Evolutionary conservation across 2,888 invertebrate genomes (phyloP), one percentile per base, ranked within the genome.

Genomic region (Caenorhabditis zanzibari): DNA sequence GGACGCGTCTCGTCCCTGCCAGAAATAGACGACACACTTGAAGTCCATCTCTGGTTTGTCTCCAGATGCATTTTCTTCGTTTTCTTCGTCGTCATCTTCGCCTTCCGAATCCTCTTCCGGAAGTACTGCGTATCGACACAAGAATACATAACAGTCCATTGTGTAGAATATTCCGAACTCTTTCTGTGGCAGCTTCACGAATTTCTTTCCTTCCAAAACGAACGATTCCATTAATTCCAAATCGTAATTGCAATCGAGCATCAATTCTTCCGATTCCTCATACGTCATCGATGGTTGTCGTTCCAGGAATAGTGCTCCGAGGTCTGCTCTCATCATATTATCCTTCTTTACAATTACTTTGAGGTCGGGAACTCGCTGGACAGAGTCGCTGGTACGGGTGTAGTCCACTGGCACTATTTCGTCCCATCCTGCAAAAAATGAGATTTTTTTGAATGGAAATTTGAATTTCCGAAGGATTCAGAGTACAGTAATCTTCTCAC

Each of bases 371-470:
- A 99, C 99, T 19, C 98, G 96, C 91, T 96, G 95, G 0, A 99
- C 98, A 0, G 98, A 98, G 92, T 97, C 97, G 0, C 98, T 98
- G 0, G 98, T 98, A 86, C 98, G 95, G 0, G 99, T 99, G 93
- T 97, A 99, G 94, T 99, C 99, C 9, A 98, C 98, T 0, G 97
- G 97, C 90, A 99, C 96, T 22, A 99, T 97, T 93, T 99, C 98
- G 92, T 99, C 98, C 99, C 99, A 99, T 10, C 97, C 97, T 61
- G 95, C 93, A 93, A 38, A 38, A 38, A 32, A 10, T 6, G 38
- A 12, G 32, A 32, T 6, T 32, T 4, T 32, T 32, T 10, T 10
- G 12, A 38, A 38, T 6, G 10, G 10, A 38, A 38, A 6, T 38
- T 38, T 38, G 10, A 38, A 38, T 32, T 32, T 32, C 7, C 7